Evolutionary conservation across 2,113 vertebrate species (phyloP).

Genomic region (Antidorcas marsupialis): DNA sequence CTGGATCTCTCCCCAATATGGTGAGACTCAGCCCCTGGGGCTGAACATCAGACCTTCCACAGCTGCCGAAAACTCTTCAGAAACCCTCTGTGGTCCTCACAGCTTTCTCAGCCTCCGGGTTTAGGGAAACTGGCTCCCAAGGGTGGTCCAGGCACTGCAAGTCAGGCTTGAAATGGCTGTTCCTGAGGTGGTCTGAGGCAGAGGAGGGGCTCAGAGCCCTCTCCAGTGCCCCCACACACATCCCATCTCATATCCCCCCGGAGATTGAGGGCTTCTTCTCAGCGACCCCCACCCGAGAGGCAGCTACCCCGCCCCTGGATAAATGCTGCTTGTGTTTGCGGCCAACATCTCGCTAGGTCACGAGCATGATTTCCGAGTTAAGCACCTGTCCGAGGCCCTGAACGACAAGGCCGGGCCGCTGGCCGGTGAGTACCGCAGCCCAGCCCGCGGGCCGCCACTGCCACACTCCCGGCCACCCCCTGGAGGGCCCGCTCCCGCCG

Average conservation of each 20-base stretch:
- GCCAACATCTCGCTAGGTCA: slow-evolving; percentile 89
- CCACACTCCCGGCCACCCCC: slow-evolving; percentile 34
- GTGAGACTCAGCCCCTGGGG: neutral
- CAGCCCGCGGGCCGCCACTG: slow-evolving; percentile 61
- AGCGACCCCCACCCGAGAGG: neutral
- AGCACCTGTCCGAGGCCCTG: slow-evolving; percentile 90
- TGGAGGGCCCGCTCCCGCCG: neutral
- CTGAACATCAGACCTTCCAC: neutral
- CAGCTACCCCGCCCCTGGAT: slow-evolving; percentile 64
- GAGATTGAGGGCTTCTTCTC: slow-evolving; percentile 49
- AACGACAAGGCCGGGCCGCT: slow-evolving; percentile 91
- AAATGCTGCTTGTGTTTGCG: slow-evolving; percentile 83
- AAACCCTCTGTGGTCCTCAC: neutral
- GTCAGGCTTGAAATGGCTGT: slow-evolving; percentile 72
- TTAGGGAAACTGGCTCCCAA: neutral
- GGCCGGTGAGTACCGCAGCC: slow-evolving; percentile 86
- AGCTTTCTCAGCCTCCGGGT: neutral
- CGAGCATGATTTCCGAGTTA: slow-evolving; percentile 93
- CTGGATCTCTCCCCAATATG: neutral
- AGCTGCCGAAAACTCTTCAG: neutral
- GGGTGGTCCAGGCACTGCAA: neutral
- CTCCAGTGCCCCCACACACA: neutral
- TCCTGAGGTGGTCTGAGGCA: slow-evolving; percentile 23
- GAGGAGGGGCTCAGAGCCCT: slow-evolving; percentile 29
- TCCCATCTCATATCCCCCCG: neutral